Conservation (phyloP, 2,797 vertebrate species). For the Poecilia wingei region DNA sequence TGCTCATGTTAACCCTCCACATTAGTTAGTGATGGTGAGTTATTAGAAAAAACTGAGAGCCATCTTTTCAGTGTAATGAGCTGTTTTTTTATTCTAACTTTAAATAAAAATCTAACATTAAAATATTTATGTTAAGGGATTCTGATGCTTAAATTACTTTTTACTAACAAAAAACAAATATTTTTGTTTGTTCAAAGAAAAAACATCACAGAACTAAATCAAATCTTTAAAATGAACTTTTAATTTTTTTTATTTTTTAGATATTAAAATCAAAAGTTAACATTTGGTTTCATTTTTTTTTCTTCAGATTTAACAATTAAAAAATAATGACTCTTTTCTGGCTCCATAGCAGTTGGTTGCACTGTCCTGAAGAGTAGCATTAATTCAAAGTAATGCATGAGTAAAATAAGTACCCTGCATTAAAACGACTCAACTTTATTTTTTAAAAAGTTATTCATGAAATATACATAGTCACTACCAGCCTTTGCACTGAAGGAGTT, state of each 20-base stretch:
- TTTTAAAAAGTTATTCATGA: neutral
- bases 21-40: slow-evolving; percentile 3
- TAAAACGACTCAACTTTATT: too few relatives aligned
- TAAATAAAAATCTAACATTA: slow-evolving; percentile 53
- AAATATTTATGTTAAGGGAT: neutral
- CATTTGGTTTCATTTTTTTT: too few relatives aligned
- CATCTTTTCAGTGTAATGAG: slow-evolving; percentile 23
- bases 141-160: neutral
- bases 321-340: too few relatives aligned
- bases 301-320: too few relatives aligned
- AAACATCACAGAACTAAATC: too few relatives aligned
- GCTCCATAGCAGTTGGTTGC: too few relatives aligned
- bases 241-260: neutral
- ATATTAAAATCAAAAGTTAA: neutral
- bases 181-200: too few relatives aligned
- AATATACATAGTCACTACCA: neutral
- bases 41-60: slow-evolving; percentile 12
- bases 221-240: too few relatives aligned
- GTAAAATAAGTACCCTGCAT: too few relatives aligned
- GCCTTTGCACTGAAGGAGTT: neutral
- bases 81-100: slow-evolving; percentile 33
- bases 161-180: too few relatives aligned
- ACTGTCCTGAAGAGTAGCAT: too few relatives aligned
- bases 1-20: neutral
- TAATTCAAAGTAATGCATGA: too few relatives aligned